Conservation (phyloP, 2,797 vertebrate species). For the Carapus acus region DNA sequence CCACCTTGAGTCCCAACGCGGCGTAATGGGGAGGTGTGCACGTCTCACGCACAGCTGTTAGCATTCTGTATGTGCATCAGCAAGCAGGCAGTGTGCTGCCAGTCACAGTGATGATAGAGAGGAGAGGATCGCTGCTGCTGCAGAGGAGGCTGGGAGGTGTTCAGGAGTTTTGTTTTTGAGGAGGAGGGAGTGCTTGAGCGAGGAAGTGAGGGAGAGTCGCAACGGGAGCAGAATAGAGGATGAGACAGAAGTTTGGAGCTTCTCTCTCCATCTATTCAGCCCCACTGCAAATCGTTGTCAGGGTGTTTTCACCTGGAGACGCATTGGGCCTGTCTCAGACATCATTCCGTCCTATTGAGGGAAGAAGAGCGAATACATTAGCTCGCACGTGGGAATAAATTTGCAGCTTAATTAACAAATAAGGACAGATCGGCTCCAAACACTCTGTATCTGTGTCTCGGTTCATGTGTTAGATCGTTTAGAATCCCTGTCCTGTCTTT, state of each 20-base stretch:
- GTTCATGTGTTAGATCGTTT: not conserved
- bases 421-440: too few relatives aligned
- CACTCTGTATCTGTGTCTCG: not conserved
- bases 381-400: too few relatives aligned
- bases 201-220: not conserved
- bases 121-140: slow-evolving; percentile 21
- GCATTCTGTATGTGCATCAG: slow-evolving; percentile 19
- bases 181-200: not conserved
- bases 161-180: slow-evolving; percentile 8
- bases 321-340: too few relatives aligned
- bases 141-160: slow-evolving; percentile 37
- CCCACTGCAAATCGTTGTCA: too few relatives aligned
- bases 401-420: too few relatives aligned
- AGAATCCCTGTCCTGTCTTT: too few relatives aligned
- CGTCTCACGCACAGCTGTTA: slow-evolving; percentile 25
- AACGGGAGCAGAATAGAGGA: not conserved
- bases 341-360: too few relatives aligned
- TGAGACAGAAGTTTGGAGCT: not conserved
- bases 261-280: too few relatives aligned
- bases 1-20: too few relatives aligned
- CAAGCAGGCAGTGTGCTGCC: slow-evolving; percentile 44
- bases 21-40: not conserved
- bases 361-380: too few relatives aligned
- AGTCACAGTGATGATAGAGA: slow-evolving; percentile 52
- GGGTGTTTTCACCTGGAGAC: too few relatives aligned